Percentiles rank a stretch among this genome's conserved stretches.
phyloP scores from a whole-genome alignment of 2,113 vertebrate genomes.

The Lepisosteus osseus region DNA sequence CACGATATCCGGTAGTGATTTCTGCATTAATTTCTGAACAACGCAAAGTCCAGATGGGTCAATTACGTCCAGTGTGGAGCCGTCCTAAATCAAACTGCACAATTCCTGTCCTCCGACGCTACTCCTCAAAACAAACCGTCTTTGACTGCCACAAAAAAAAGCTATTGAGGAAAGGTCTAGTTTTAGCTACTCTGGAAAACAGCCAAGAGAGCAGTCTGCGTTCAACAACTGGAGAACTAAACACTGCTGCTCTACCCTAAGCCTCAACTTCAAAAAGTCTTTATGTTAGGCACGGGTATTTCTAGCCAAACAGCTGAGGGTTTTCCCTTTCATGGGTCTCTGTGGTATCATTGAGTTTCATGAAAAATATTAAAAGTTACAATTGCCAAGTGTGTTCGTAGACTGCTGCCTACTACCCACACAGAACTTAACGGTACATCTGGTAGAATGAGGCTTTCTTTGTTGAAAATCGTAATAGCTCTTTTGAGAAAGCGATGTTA shows the following conservation, averaged over 20 bases:
- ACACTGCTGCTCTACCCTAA: background rate
- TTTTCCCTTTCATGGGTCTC: background rate
- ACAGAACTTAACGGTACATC: background rate
- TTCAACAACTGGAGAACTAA: background rate
- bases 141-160: background rate
- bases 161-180: background rate
- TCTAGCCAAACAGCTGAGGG: background rate
- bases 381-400: background rate
- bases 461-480: background rate
- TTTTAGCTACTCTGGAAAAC: conserved; percentile 16
- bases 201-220: conserved; percentile 20
- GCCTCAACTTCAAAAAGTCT: background rate
- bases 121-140: conserved; percentile 20
- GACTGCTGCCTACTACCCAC: background rate
- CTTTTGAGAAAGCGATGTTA: background rate
- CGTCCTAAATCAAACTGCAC: conserved; percentile 4
- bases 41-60: conserved; percentile 14
- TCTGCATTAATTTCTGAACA: background rate
- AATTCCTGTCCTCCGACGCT: conserved; percentile 19
- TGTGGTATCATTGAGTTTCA: background rate
- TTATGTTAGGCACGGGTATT: background rate
- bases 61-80: background rate
- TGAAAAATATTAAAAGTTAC: background rate
- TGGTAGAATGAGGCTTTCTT: background rate
- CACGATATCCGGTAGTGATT: background rate